Evolutionary conservation across 2,888 invertebrate species (phyloP).

Genomic region (Oscheius sp.): DNA sequence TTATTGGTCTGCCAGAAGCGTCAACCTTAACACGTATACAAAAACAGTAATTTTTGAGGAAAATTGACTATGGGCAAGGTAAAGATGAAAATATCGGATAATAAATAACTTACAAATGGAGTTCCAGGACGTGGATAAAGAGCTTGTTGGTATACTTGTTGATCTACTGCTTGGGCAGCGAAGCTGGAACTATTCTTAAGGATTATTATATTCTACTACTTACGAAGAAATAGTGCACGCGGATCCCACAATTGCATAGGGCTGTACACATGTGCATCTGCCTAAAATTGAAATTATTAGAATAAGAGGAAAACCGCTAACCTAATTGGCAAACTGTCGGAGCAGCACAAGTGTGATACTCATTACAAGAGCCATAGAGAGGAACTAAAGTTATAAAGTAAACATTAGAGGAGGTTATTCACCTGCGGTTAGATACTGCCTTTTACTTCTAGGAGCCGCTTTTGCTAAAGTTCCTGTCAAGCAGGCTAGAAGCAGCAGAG

Average conservation of each 20-base stretch:
- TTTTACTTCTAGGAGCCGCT: slow-evolving; percentile 1
- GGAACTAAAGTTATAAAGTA: slow-evolving; percentile 38
- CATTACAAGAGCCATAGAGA: slow-evolving; percentile 48
- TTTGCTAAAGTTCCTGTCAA: slow-evolving; percentile 15
- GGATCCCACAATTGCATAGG: slow-evolving; percentile 20
- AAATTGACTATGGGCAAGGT: neutral
- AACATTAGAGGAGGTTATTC: neutral
- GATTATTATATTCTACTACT: neutral
- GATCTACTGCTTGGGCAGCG: slow-evolving; percentile 14
- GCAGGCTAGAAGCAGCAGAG: slow-evolving; percentile 19
- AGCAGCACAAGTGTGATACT: slow-evolving; percentile 44
- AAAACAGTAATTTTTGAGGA: neutral
- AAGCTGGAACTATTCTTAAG: neutral
- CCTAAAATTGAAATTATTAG: slow-evolving; percentile 11
- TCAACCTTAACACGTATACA: neutral
- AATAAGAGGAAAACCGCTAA: neutral
- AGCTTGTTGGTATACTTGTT: slow-evolving; percentile 16
- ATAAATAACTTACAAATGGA: slow-evolving; percentile 5
- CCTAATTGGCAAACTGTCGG: slow-evolving; percentile 41
- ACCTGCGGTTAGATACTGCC: slow-evolving; percentile 21
- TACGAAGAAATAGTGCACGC: slow-evolving; percentile 1
- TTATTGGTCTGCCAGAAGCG: neutral
- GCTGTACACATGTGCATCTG: slow-evolving; percentile 25
- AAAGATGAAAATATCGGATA: too few species aligned
- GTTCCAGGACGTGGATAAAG: neutral